Evolutionary conservation across 2,797 vertebrate species (phyloP).

Genomic region (Clarias pachynema): DNA sequence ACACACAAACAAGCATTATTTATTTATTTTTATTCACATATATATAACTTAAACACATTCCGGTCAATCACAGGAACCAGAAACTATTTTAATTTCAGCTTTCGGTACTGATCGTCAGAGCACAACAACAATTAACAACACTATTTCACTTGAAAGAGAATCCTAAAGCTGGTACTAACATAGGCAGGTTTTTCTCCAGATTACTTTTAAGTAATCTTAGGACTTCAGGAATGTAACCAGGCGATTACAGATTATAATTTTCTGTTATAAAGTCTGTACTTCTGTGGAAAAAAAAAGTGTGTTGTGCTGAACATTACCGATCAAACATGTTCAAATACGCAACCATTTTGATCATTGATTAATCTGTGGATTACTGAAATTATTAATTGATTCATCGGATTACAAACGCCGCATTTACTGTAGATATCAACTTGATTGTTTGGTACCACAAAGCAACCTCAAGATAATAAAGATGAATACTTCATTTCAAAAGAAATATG

Average conservation of each 20-base stretch:
- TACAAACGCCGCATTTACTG: too few species aligned
- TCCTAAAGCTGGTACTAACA: neutral
- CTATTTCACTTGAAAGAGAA: neutral
- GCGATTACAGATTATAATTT: too few species aligned
- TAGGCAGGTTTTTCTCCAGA: neutral
- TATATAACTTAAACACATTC: neutral
- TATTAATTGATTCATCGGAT: too few species aligned
- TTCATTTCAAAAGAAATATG: too few species aligned
- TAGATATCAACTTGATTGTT: too few species aligned
- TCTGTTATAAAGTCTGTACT: too few species aligned
- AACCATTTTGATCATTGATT: too few species aligned
- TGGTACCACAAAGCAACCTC: too few species aligned
- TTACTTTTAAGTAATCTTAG: neutral
- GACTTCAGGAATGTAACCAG: neutral
- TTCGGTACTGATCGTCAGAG: neutral
- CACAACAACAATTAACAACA: neutral
- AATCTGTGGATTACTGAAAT: too few species aligned
- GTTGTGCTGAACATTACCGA: neutral
- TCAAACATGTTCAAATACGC: neutral
- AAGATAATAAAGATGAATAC: too few species aligned
- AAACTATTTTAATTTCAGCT: neutral
- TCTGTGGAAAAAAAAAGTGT: neutral
- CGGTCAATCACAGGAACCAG: neutral
- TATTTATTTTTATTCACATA: neutral
- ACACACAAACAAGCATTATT: slow-evolving; percentile 7